Base-by-base conservation (phyloP, 2,113 vertebrate species). In the Ammodytes dubius region DNA sequence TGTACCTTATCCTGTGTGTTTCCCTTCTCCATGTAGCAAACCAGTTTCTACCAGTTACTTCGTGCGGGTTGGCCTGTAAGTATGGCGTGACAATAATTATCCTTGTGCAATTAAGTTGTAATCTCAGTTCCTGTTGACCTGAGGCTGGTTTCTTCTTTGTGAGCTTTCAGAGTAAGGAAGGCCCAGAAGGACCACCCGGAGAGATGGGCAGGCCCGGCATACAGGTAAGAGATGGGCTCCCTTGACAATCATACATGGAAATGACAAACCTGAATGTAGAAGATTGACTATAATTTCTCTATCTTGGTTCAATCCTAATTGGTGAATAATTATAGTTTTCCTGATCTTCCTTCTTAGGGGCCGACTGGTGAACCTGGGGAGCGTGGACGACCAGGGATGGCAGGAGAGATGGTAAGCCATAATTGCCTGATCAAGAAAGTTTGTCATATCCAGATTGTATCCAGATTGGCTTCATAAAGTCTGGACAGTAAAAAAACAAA, bases 1-100 rank as follows among this genome's bases (percentile, higher is more conserved):
- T 63, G 40, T 61, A 19, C 27, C 3, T 35, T 47, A n/a, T 42
- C 4, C 10, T 54, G 13, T 64, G 2, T n/a, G 39, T 59, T 42
- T 58, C 7, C 1, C 0, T 82, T 79, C 37, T 79, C 35, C n/a
- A 74, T 84, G 5, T 70, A 98, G 97, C 95, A 96, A 94, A 96
- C 96, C 4, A 92, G 93, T 0, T 94, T 97, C 88, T 97, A 96
- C 94, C 97, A 98, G 90, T 86, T 97, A 10, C 95, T 98, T 6
- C 85, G 79, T 0, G 84, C 95, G 0, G 96, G 96, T 70, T 98
- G 97, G 97, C 97, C 97, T 91, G 97, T 98, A 95, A 97, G 97
- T 97, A 93, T 49, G 6, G 39, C 52, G 66, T 64, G 66, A 74
- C 27, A 7, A 45, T 47, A n/a, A 9, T 54, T 45, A 52, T 17